A percentile compares a stretch with the other conserved stretches of the same genome.
Evolutionary conservation across 64 coral and sea anemone species (phyloP).

Genomic region (Actinia equina): DNA sequence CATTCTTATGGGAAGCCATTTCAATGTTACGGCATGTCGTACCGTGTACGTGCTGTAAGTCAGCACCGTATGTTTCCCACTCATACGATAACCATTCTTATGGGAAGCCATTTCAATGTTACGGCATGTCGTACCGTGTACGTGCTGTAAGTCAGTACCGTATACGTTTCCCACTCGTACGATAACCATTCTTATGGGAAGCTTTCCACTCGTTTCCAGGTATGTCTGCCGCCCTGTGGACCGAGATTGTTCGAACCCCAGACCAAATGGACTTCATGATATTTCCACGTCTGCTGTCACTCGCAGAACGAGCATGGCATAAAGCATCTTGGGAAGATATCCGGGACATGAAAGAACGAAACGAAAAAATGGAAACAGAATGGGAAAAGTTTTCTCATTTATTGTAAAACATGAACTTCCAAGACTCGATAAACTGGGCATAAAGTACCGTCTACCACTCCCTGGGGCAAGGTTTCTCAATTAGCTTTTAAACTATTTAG

Average conservation of each 20-base stretch:
- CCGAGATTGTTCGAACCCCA: slow-evolving; percentile 46
- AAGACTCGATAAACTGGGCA: slow-evolving; percentile 36
- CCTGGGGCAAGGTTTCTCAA: slow-evolving; percentile 50
- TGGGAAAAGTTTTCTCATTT: slow-evolving; percentile 53
- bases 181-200: too few relatives aligned
- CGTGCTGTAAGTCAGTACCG: too few relatives aligned
- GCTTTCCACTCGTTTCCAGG: slow-evolving; percentile 4
- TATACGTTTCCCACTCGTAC: too few relatives aligned
- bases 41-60: too few relatives aligned
- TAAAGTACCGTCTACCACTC: slow-evolving; percentile 38
- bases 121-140: too few relatives aligned
- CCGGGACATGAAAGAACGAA: slow-evolving; percentile 23
- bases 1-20: too few relatives aligned
- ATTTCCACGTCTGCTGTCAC: slow-evolving; percentile 45
- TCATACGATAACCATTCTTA: too few relatives aligned
- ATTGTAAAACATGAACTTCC: slow-evolving; percentile 51
- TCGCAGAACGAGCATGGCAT: slow-evolving; percentile 71
- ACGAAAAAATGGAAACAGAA: slow-evolving; percentile 16
- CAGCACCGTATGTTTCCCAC: too few relatives aligned
- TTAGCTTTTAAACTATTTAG: neutral
- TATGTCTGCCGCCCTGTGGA: slow-evolving; percentile 49
- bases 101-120: too few relatives aligned
- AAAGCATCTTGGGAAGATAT: slow-evolving; percentile 65
- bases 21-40: too few relatives aligned
- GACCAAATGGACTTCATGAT: slow-evolving; percentile 58